Conservation (phyloP, 2,797 vertebrate genomes). For the Anguilla megastoma region DNA sequence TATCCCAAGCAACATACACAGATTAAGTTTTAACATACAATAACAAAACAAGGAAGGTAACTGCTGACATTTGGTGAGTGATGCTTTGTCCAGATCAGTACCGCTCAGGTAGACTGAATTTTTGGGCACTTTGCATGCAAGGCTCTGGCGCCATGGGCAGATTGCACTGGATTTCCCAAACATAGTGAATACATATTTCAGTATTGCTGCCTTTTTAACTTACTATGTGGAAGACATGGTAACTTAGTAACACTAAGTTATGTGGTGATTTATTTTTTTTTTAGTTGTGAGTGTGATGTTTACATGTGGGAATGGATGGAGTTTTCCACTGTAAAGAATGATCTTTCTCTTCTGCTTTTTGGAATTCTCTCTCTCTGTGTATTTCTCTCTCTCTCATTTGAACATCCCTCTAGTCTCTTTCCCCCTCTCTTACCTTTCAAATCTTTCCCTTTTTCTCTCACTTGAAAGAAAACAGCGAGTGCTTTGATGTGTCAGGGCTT, state of each 20-base stretch:
- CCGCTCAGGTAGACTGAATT: too few species aligned
- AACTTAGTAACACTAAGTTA: background rate
- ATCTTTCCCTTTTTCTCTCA: background rate
- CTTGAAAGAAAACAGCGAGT: constrained; percentile 15
- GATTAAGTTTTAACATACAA: too few species aligned
- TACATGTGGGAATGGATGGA: background rate
- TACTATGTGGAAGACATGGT: background rate
- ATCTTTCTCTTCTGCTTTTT: background rate
- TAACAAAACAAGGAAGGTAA: background rate
- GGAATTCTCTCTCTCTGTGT: background rate
- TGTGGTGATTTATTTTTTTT: background rate
- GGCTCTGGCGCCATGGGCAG: too few species aligned
- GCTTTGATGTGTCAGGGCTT: constrained; percentile 21
- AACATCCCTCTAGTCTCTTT: background rate
- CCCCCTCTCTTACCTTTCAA: background rate
- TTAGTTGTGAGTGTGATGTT: background rate
- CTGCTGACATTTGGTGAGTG: background rate
- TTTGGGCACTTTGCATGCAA: too few species aligned
- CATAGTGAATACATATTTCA: too few species aligned
- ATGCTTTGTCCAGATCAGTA: background rate
- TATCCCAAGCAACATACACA: too few species aligned
- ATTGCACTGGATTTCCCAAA: too few species aligned
- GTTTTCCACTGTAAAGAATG: background rate
- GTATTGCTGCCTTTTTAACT: too few species aligned
- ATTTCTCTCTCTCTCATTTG: background rate